Evolutionary conservation across 1,140 invertebrate species (phyloP), one percentile per base, ranked within the genome.

Genomic region (Platyscapa corneri): DNA sequence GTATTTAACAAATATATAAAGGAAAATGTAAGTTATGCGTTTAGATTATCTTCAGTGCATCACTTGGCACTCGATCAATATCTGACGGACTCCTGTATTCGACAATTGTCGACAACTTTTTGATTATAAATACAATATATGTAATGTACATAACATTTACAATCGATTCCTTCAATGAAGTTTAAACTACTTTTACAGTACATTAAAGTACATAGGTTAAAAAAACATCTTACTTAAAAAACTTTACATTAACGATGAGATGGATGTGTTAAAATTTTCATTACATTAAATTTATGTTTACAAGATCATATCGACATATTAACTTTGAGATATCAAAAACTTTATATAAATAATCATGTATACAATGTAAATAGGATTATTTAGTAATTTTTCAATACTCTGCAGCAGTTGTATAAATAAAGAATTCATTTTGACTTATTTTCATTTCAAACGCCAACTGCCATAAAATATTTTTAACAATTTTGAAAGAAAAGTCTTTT

Each of bases 21-120:
- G 49, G 49, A 80, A 86, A 86, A 86, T 56, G 34, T 77, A 79
- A 82, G 42, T 86, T 83, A 86, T 83, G 82, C 79, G 76, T 87
- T 82, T 75, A 78, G 46, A 75, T 84, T 88, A 88, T 89, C 78
- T 88, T 87, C 86, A 87, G 88, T 88, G 87, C 82, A 89, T 89
- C 88, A 88, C 88, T 91, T 91, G 90, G 90, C 90, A 90, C 90
- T 86, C 81, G 80, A 72, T 87, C 82, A 86, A 85, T 64, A 64
- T 88, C 64, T 86, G 82, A 70, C 82, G 74, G n/a, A 23, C n/a
- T 46, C 5, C 23, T 82, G n/a, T 85, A 34, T 65, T 76, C 56
- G 42, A 76, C 56, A 60, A 49, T 46, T 3, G 32, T 85, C 30
- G 56, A 75, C 81, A 53, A 56, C 64, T 83, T 72, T 46, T 80